Percentiles rank a stretch among this genome's conserved stretches.
These are phyloP conservation scores for Suricata suricatta DNA, from an alignment of 2,113 vertebrate species.

Conservation along the genomic window DNA sequence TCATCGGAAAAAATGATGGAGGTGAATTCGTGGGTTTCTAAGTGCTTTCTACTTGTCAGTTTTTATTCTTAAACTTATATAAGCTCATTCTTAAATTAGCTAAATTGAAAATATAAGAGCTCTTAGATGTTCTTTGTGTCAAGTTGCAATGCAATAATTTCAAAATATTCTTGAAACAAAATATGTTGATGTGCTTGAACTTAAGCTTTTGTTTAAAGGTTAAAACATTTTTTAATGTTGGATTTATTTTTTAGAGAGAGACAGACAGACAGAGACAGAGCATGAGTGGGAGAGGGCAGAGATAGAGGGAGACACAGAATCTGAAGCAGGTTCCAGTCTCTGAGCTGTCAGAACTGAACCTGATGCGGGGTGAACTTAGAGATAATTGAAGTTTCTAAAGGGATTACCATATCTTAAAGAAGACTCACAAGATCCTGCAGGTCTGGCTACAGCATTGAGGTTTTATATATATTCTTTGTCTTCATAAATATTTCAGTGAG, in stretches of 20 bases:
- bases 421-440: not conserved
- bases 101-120: not conserved
- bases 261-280: no score
- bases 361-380: not conserved
- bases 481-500: slow-evolving; percentile 44
- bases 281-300: no score
- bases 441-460: not conserved
- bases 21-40: not conserved
- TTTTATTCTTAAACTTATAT: slow-evolving; percentile 4
- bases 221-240: no score
- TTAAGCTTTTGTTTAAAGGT: not conserved
- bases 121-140: not conserved
- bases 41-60: not conserved
- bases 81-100: not conserved
- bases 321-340: no score
- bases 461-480: slow-evolving; percentile 24
- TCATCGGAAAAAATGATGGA: slow-evolving; percentile 6
- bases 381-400: not conserved
- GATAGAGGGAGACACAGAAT: no score
- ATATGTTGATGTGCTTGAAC: not conserved
- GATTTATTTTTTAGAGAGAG: no score
- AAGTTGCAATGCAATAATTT: not conserved
- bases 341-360: no score
- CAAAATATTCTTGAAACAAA: slow-evolving; percentile 31
- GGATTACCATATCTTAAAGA: not conserved